Evolutionary conservation across 2,113 vertebrate species (phyloP).

Genomic region (Tachysurus fulvidraco): DNA sequence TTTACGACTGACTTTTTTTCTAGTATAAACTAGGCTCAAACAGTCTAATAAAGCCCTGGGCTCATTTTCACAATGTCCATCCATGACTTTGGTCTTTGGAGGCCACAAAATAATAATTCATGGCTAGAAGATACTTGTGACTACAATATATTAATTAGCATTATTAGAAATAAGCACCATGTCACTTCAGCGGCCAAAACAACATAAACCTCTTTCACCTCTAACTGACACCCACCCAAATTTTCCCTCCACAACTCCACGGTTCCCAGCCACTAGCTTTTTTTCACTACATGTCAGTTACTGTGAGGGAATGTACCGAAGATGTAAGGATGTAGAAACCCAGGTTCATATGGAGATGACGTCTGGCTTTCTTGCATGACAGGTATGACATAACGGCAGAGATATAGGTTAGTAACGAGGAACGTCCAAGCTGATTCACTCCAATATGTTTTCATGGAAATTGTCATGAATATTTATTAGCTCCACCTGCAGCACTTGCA

Average conservation of each 20-base stretch:
- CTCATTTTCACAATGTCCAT: not conserved
- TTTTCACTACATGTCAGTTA: not conserved
- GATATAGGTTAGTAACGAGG: not conserved
- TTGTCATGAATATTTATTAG: not conserved
- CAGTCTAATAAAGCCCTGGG: not conserved
- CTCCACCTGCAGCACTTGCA: not conserved
- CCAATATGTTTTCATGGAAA: not conserved
- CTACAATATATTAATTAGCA: not conserved
- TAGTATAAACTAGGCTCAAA: not conserved
- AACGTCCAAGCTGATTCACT: no score
- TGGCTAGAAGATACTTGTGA: not conserved
- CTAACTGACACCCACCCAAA: no score
- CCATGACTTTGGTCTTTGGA: not conserved
- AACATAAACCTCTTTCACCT: no score
- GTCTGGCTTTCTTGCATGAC: not conserved
- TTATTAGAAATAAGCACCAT: not conserved
- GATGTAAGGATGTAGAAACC: no score
- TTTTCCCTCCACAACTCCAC: not conserved
- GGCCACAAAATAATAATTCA: not conserved
- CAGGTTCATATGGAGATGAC: not conserved
- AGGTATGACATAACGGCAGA: not conserved
- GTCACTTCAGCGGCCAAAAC: not conserved
- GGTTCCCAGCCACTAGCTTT: not conserved
- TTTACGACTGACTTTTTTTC: no score
- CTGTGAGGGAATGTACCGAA: not conserved